phyloP scores from a whole-genome alignment of 1,140 invertebrate genomes.

The Drosophila pseudoananassae region DNA sequence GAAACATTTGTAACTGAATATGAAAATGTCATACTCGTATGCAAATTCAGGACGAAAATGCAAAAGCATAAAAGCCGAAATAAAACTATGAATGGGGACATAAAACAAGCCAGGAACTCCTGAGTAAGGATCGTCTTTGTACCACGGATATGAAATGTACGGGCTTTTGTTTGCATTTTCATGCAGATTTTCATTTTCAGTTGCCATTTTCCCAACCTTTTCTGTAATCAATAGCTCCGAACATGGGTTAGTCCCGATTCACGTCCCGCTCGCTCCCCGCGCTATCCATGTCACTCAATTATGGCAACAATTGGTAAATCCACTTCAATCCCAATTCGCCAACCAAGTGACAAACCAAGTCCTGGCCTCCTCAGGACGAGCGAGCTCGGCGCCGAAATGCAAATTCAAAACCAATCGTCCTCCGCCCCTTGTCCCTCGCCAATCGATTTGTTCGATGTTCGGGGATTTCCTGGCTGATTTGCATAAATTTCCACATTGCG shows the following conservation, averaged over 20 bases:
- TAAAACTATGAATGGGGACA: conserved; percentile 28
- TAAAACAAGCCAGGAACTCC: conserved; percentile 19
- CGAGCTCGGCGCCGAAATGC: conserved; percentile 7
- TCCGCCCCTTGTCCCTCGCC: conserved; percentile 23
- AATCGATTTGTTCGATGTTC: conserved; percentile 62
- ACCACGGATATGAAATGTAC: conserved; percentile 32
- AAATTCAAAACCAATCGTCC: conserved; percentile 55
- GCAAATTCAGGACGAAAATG: conserved; percentile 56
- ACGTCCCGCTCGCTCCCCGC: conserved; percentile 4
- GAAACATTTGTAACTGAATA: conserved; percentile 69
- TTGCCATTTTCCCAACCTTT: conserved; percentile 71
- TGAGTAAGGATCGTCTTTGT: conserved; percentile 10
- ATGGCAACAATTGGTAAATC: conserved; percentile 80
- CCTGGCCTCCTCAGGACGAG: conserved; percentile 7
- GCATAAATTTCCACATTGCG: conserved; percentile 67
- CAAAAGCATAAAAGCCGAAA: conserved; percentile 56
- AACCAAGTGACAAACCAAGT: conserved; percentile 58
- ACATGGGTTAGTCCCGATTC: conserved; percentile 12
- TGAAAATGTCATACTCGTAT: conserved; percentile 51
- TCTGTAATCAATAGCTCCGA: conserved; percentile 73
- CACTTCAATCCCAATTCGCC: conserved; percentile 65
- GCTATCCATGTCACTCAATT: conserved; percentile 80
- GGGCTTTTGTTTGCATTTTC: conserved; percentile 76
- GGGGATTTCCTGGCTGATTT: conserved; percentile 56
- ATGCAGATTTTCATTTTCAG: conserved; percentile 68